phyloP scores from a whole-genome alignment of 2,113 vertebrate species.

The Heptranchias perlo region DNA sequence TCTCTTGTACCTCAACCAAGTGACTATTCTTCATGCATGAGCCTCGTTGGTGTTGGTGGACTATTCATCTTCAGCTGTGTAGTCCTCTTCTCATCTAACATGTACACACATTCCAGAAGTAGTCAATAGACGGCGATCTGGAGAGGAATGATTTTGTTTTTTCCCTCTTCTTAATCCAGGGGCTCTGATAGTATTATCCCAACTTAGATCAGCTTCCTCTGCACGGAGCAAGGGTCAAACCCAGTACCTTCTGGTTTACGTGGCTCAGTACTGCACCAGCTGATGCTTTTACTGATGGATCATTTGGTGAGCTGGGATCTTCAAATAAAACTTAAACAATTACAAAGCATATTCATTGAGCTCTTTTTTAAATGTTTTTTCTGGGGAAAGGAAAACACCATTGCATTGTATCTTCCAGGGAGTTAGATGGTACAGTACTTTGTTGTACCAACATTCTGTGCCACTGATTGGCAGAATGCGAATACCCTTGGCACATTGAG shows the following conservation, averaged over 20 bases:
- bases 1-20: not conserved
- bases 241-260: not conserved
- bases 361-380: not conserved
- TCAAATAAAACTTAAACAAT: not conserved
- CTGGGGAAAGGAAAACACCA: not conserved
- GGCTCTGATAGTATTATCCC: not conserved
- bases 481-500: not conserved
- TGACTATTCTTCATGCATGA: not conserved
- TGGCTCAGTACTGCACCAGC: not conserved
- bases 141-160: not conserved
- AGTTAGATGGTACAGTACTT: not conserved
- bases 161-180: not conserved
- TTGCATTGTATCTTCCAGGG: not conserved
- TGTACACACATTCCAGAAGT: not conserved
- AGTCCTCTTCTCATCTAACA: not conserved
- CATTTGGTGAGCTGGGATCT: not conserved
- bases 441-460: not conserved
- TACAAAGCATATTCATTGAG: not conserved
- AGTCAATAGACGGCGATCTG: not conserved
- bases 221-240: not conserved
- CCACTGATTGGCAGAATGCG: not conserved
- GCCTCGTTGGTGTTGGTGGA: not conserved
- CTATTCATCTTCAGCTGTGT: not conserved
- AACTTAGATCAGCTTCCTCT: not conserved
- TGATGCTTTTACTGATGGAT: not conserved